A percentile compares a stretch with the other conserved stretches of the same genome.
These are phyloP conservation scores for Dolomedes plantarius DNA, from an alignment of 2,888 invertebrate species.

Conservation along the genomic window DNA sequence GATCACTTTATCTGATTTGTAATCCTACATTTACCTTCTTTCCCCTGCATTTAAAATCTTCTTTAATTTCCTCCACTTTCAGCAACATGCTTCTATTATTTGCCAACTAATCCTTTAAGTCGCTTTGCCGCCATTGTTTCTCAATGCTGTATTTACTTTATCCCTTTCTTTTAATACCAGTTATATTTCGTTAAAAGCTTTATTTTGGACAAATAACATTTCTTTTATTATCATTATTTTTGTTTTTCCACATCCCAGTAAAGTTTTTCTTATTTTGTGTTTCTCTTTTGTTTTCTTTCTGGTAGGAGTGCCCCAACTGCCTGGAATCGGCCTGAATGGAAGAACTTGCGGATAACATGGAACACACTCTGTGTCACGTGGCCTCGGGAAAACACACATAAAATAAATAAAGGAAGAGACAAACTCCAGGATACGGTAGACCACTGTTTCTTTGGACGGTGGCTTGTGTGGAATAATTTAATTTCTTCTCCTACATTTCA, in stretches of 20 bases:
- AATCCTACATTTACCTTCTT: no score
- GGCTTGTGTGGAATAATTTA: neutral
- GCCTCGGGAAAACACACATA: neutral
- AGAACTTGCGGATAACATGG: slow-evolving; percentile 31
- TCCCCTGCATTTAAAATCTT: neutral
- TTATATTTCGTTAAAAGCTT: no score
- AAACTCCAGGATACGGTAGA: neutral
- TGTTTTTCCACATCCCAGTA: neutral
- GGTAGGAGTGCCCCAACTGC: slow-evolving; percentile 63
- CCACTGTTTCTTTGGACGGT: neutral
- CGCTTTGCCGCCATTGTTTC: neutral
- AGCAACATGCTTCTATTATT: neutral
- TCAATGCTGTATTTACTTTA: neutral
- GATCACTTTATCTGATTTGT: no score
- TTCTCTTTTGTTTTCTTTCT: slow-evolving; percentile 66
- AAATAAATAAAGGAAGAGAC: neutral
- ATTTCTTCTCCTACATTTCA: neutral
- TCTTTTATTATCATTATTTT: neutral
- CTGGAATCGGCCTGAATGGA: slow-evolving; percentile 57
- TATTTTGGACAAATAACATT: no score
- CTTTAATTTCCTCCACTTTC: neutral
- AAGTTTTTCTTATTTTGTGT: slow-evolving; percentile 32
- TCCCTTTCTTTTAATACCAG: no score
- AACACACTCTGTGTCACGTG: slow-evolving; percentile 25
- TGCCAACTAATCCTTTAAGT: neutral